A percentile compares a stretch with the other conserved stretches of the same genome.
Conservation (phyloP, 1,140 invertebrate genomes). For the Pogonomyrmex barbatus region DNA sequence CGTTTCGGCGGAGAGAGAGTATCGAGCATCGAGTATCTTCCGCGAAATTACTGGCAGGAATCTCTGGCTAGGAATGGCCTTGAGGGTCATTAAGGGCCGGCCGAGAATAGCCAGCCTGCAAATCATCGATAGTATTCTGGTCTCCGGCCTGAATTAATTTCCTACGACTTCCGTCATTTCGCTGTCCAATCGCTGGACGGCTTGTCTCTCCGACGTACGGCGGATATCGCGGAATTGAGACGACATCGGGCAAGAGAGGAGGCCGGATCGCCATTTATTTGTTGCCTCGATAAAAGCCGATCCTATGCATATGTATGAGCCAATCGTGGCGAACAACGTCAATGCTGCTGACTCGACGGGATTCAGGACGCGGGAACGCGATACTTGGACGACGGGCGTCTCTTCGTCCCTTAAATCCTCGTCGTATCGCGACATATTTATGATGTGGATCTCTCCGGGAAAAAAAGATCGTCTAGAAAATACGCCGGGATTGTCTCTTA, state of each 20-base stretch:
- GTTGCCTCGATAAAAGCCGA: constrained; percentile 45
- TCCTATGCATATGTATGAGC: constrained; percentile 58
- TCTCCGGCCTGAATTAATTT: constrained; percentile 32
- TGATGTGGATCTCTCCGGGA: background rate
- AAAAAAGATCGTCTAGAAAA: background rate
- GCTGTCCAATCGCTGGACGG: constrained; percentile 14
- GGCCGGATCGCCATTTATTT: constrained; percentile 44
- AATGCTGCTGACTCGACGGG: constrained; percentile 33
- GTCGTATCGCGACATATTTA: constrained; percentile 35
- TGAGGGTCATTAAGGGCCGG: constrained; percentile 48
- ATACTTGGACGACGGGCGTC: constrained; percentile 31
- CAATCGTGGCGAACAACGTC: constrained; percentile 45
- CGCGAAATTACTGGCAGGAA: constrained; percentile 45
- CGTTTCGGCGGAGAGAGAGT: background rate
- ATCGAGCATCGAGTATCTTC: constrained; percentile 25
- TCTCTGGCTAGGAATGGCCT: background rate
- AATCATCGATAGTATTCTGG: constrained; percentile 51
- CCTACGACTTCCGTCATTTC: constrained; percentile 57
- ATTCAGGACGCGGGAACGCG: constrained; percentile 17
- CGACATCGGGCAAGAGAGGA: background rate
- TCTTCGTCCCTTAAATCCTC: constrained; percentile 30
- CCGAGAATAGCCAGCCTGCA: constrained; percentile 46
- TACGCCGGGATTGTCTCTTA: background rate
- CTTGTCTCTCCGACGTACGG: constrained; percentile 35
- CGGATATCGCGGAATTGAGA: constrained; percentile 59